phyloP scores from a whole-genome alignment of 2,888 invertebrate species.

The Parnassius apollo region DNA sequence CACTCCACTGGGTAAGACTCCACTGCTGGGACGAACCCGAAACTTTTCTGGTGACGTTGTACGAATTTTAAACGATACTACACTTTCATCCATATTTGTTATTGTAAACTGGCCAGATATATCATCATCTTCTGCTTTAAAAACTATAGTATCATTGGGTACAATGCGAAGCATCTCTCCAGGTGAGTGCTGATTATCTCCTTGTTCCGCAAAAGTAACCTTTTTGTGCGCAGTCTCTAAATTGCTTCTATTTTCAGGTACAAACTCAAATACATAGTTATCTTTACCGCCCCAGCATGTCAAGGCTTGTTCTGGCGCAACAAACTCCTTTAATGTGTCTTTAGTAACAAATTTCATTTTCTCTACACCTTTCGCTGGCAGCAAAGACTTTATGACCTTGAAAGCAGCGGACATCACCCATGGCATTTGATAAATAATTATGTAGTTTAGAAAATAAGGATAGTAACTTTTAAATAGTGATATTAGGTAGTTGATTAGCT shows the following conservation, averaged over 20 bases:
- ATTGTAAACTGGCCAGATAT: slow-evolving; percentile 84
- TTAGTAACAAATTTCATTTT: slow-evolving; percentile 92
- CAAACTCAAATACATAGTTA: slow-evolving; percentile 86
- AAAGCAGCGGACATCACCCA: slow-evolving; percentile 96
- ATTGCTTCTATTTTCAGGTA: slow-evolving; percentile 78
- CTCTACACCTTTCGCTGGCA: slow-evolving; percentile 93
- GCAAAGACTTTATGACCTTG: slow-evolving; percentile 91
- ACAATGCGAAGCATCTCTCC: slow-evolving; percentile 83
- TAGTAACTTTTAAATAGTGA: slow-evolving; percentile 93
- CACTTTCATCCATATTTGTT: slow-evolving; percentile 83
- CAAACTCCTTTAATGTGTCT: slow-evolving; percentile 86
- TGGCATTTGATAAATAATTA: slow-evolving; percentile 95
- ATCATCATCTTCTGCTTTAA: slow-evolving; percentile 85
- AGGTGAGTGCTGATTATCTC: slow-evolving; percentile 55
- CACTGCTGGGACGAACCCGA: slow-evolving; percentile 93
- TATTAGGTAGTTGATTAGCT: slow-evolving; percentile 93
- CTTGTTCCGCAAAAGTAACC: slow-evolving; percentile 59
- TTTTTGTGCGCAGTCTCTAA: slow-evolving; percentile 74
- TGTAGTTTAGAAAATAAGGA: slow-evolving; percentile 92
- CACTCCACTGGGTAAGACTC: slow-evolving; percentile 84
- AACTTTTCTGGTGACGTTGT: slow-evolving; percentile 98
- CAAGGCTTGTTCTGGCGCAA: slow-evolving; percentile 88
- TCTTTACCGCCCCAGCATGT: slow-evolving; percentile 90
- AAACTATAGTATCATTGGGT: slow-evolving; percentile 87
- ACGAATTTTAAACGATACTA: slow-evolving; percentile 87